Evolutionary conservation across 2,113 vertebrate genomes (phyloP).

Genomic region (Zapus hudsonius): DNA sequence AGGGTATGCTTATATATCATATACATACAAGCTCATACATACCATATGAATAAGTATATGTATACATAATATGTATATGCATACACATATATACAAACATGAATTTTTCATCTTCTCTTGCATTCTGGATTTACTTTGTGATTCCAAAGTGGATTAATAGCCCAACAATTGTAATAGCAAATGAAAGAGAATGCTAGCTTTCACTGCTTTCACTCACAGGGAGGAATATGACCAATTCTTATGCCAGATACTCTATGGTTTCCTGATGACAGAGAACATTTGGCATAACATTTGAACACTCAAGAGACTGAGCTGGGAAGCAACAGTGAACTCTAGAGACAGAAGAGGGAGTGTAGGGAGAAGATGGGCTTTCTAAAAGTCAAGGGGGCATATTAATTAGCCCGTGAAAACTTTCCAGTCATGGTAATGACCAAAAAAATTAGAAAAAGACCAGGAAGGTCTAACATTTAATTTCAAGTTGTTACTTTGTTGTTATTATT

Average conservation of each 20-base stretch:
- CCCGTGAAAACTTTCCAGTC: not conserved
- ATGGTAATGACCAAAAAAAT: not conserved
- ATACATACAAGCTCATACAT: too few species aligned
- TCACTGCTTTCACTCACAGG: not conserved
- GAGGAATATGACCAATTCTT: not conserved
- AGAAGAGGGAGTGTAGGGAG: not conserved
- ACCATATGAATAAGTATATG: not conserved
- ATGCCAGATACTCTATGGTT: not conserved
- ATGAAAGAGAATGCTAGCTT: not conserved
- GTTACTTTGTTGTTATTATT: not conserved
- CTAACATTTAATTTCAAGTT: conserved; percentile 35
- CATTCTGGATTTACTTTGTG: not conserved
- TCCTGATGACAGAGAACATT: conserved; percentile 27
- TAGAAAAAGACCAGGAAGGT: not conserved
- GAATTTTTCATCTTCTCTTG: not conserved
- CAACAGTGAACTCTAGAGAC: not conserved
- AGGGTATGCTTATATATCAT: not conserved
- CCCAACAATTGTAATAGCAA: conserved; percentile 7
- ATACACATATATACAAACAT: too few species aligned
- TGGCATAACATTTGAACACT: not conserved
- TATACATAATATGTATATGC: not conserved
- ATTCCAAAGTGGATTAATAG: not conserved
- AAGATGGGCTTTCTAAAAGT: not conserved
- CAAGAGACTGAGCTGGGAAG: not conserved
- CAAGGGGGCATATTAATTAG: not conserved